Conservation (phyloP, 2,888 invertebrate species). For the Antitype chi region DNA sequence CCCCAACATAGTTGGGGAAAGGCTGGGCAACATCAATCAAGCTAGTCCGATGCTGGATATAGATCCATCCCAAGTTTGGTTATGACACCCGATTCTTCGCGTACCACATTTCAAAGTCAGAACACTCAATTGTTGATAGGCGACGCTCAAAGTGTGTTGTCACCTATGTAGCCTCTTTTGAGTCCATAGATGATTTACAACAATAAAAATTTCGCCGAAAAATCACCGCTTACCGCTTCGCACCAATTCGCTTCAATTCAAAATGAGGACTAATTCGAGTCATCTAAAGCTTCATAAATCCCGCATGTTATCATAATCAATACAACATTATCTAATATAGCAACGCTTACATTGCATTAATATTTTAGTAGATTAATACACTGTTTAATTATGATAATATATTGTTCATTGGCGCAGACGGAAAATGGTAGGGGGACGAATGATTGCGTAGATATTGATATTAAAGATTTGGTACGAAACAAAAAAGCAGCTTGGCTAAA, state of each 20-base stretch:
- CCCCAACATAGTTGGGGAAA: too few relatives aligned
- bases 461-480: slow-evolving; percentile 40
- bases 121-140: neutral
- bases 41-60: neutral
- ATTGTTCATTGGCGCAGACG: slow-evolving; percentile 49
- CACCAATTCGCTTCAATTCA: slow-evolving; percentile 10
- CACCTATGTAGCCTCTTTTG: neutral
- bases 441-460: slow-evolving; percentile 34
- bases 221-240: slow-evolving; percentile 7
- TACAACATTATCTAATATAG: neutral
- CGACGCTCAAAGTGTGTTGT: neutral
- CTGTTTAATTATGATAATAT: slow-evolving; percentile 18
- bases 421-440: slow-evolving; percentile 28
- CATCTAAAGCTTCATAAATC: neutral
- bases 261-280: neutral
- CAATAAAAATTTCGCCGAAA: neutral
- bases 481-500: slow-evolving; percentile 51
- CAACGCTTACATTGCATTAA: neutral
- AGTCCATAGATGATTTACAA: too few relatives aligned
- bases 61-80: neutral
- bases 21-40: neutral
- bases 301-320: neutral
- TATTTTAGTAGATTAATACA: slow-evolving; percentile 5
- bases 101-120: neutral
- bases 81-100: neutral